Conservation (phyloP, 2,888 invertebrate genomes). For the Drosophila picticornis region DNA sequence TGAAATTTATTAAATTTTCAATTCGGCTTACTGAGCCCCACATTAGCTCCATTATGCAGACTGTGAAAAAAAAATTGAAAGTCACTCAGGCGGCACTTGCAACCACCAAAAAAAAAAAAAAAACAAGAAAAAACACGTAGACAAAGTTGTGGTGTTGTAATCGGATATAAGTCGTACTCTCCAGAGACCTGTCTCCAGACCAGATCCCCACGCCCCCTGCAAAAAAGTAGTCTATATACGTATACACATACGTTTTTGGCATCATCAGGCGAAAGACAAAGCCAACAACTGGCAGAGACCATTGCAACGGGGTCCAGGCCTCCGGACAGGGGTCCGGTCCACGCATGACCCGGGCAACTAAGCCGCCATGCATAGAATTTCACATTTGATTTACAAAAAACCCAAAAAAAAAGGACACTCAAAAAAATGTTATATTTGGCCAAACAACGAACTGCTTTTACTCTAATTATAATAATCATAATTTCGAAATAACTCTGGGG, state of each 20-base stretch:
- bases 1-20: conserved; percentile 52
- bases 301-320: conserved; percentile 6
- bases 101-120: conserved; percentile 46
- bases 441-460: conserved; percentile 27
- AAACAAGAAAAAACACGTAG: conserved; percentile 16
- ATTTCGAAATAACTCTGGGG: background rate
- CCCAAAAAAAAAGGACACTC: conserved; percentile 9
- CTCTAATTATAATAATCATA: conserved; percentile 17
- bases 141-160: conserved; percentile 72
- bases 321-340: conserved; percentile 9
- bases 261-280: conserved; percentile 44
- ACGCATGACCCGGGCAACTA: conserved; percentile 41
- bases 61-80: conserved; percentile 16
- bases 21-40: conserved; percentile 37
- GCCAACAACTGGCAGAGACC: conserved; percentile 37
- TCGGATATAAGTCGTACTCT: conserved; percentile 76
- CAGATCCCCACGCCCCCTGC: conserved; percentile 3
- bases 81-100: conserved; percentile 16
- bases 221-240: conserved; percentile 5
- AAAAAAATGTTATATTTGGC: background rate
- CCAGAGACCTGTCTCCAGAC: conserved; percentile 55
- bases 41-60: conserved; percentile 58
- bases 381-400: conserved; percentile 64
- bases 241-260: conserved; percentile 16
- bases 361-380: conserved; percentile 63